phyloP scores from a whole-genome alignment of 2,888 invertebrate species.

The Frankliniella intonsa region DNA sequence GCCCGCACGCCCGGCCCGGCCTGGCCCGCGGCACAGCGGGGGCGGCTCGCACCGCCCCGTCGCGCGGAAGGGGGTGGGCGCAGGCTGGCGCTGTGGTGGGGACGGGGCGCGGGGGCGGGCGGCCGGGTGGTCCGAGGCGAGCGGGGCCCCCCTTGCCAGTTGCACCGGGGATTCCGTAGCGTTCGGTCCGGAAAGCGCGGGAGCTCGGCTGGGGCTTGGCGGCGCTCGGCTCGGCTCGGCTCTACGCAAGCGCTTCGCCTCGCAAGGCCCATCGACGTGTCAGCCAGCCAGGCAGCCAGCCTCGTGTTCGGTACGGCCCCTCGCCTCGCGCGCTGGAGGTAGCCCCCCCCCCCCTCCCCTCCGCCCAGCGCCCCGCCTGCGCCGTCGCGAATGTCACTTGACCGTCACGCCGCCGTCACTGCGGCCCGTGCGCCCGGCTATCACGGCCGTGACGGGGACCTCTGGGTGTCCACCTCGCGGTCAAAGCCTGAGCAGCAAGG shows the following conservation, averaged over 20 bases:
- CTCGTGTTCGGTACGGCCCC: neutral
- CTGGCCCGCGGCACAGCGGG: neutral
- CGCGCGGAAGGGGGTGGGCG: neutral
- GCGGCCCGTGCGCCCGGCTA: neutral
- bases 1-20: no score
- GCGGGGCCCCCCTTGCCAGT: neutral
- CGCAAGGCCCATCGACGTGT: no score
- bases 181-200: neutral
- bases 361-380: neutral
- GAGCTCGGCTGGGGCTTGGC: no score
- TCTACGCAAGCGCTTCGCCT: neutral
- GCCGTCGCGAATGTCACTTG: neutral
- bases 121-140: neutral
- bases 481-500: no score
- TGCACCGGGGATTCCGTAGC: slow-evolving; percentile 22
- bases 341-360: neutral
- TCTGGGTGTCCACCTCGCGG: neutral
- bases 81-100: neutral
- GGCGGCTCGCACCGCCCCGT: neutral
- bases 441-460: neutral
- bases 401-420: neutral
- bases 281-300: neutral
- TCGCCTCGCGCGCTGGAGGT: neutral
- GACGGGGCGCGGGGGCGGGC: neutral
- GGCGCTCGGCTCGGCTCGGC: neutral